Base-by-base conservation (phyloP, 1,140 invertebrate genomes). In the Aporrectodea caliginosa region DNA sequence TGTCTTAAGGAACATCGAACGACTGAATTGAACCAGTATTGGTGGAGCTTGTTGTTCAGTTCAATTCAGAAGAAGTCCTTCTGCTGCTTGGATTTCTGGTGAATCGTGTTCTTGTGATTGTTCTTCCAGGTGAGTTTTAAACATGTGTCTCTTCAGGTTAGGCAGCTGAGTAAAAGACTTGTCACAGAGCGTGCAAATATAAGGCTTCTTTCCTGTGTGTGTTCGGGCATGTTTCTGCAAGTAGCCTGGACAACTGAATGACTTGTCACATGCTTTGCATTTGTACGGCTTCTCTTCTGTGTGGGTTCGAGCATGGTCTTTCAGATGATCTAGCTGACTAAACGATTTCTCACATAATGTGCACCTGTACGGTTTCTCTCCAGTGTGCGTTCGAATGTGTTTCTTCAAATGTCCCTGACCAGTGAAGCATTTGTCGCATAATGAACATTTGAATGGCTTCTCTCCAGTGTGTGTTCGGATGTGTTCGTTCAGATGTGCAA, bases 311-410 rank as follows among this genome's bases (percentile, higher is more conserved):
- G 98, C 98, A 88, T 99, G 97, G 30, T 97, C 91, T 87, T 96
- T 98, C 2, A 99, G 89, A 0, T 97, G 98, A 30, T 94, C 97
- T 0, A 99, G 98, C 0, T 97, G 91, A 86, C 99, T 99, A 0
- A 96, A 96, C 84, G 75, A 87, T 88, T 99, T 99, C 12, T 95
- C 95, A 86, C 98, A 99, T 14, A 90, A 86, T 88, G 99, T 99
- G 88, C 98, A 99, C 16, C 97, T 93, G 85, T 98, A 99, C 0
- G 97, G 97, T 34, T 97, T 87, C 0, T 95, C 97, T 0, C 97
- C 97, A 0, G 98, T 99, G 87, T 99, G 98, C 0, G 98, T 96
- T 0, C 97, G 97, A 96, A 98, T 98, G 88, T 99, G 98, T 73
- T 97, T 90, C 0, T 97, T 99, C 0, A 99, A 90, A 86, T 99